Conservation (phyloP, 37 sponge, comb jelly and placozoan genomes). For the Tethya wilhelma region DNA sequence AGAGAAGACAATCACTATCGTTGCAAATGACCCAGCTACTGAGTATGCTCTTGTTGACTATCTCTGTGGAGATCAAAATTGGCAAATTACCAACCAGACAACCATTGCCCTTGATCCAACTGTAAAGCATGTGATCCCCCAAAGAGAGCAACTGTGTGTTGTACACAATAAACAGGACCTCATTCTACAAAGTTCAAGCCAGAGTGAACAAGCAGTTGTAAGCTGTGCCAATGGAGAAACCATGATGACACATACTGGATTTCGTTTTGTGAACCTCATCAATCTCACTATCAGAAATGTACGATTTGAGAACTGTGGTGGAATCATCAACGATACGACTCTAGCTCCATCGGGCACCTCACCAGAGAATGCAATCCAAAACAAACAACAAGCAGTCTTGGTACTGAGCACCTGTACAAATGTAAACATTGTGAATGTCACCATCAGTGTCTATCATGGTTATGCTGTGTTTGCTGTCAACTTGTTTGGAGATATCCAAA, state of each 20-base stretch:
- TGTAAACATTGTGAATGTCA: neutral
- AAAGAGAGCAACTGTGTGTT: too few species aligned
- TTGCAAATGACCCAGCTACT: too few species aligned
- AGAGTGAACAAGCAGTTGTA: too few species aligned
- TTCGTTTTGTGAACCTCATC: neutral
- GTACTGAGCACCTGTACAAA: neutral
- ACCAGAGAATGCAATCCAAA: neutral
- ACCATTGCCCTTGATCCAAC: too few species aligned
- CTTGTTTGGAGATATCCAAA: neutral
- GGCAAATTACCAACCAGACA: too few species aligned
- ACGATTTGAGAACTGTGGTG: conserved; percentile 4
- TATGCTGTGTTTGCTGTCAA: neutral
- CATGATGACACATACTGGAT: neutral
- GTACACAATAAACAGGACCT: too few species aligned
- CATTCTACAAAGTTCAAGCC: too few species aligned
- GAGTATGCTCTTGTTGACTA: too few species aligned
- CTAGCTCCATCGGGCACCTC: neutral
- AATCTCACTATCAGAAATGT: neutral
- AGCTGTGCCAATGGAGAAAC: too few species aligned
- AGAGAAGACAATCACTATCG: too few species aligned
- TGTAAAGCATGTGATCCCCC: too few species aligned
- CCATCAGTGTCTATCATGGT: neutral
- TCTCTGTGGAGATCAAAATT: too few species aligned
- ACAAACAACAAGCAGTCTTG: neutral
- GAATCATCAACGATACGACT: neutral